These are phyloP conservation scores for Varecia variegata DNA, from an alignment of 2,797 vertebrate species.

Conservation along the genomic window DNA sequence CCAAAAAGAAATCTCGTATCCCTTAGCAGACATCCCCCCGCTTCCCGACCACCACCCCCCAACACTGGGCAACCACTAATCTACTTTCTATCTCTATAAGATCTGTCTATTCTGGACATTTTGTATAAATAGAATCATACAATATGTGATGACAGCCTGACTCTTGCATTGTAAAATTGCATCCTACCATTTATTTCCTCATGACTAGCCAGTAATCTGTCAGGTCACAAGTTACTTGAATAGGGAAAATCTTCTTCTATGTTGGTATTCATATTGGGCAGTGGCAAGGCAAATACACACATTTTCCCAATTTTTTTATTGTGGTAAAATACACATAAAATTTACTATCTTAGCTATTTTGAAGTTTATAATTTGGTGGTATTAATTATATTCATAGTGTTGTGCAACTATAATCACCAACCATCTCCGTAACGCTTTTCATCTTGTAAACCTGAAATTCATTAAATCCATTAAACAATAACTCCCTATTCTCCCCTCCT, in stretches of 20 bases:
- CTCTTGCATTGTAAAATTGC: not conserved
- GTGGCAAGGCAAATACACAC: not conserved
- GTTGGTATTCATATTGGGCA: not conserved
- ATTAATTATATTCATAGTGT: not conserved
- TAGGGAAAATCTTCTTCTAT: not conserved
- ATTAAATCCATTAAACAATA: not conserved
- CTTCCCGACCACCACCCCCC: not conserved
- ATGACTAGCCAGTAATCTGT: not conserved
- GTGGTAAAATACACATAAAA: not conserved
- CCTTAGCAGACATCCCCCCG: not conserved
- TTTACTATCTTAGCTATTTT: not conserved
- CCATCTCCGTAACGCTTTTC: not conserved
- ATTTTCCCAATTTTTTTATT: not conserved
- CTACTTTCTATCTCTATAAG: not conserved
- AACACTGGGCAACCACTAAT: not conserved
- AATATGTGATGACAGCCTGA: not conserved
- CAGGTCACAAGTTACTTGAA: not conserved
- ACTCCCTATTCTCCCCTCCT: not conserved
- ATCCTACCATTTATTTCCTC: not conserved
- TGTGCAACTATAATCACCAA: not conserved
- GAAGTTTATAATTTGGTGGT: not conserved
- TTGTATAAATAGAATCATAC: not conserved
- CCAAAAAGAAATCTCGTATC: not conserved
- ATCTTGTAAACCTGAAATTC: not conserved
- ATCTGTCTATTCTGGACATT: not conserved